These are phyloP conservation scores for Myotis findleyi DNA, from an alignment of 2,797 vertebrate genomes.

Conservation along the genomic window DNA sequence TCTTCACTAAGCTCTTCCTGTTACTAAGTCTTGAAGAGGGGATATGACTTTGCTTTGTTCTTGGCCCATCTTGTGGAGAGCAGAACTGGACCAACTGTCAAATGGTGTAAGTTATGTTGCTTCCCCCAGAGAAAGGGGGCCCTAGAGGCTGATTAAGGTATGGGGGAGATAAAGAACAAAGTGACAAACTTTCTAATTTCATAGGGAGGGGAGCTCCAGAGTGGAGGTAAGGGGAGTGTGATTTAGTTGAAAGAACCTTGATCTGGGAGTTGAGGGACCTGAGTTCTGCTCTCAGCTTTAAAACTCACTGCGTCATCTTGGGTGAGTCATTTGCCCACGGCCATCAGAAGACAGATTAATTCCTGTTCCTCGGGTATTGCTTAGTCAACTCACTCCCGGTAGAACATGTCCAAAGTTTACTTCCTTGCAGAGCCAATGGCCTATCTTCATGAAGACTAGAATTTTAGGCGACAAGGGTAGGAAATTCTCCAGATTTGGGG, in stretches of 20 bases:
- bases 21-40: neutral
- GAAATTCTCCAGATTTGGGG: neutral
- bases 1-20: neutral
- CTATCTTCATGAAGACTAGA: neutral
- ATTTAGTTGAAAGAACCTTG: slow-evolving; percentile 6
- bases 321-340: neutral
- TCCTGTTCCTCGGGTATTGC: neutral
- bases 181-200: neutral
- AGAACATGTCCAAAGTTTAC: neutral
- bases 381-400: neutral
- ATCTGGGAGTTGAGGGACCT: neutral
- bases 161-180: neutral
- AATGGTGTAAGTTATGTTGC: neutral
- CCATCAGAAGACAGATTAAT: neutral
- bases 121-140: neutral
- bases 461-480: neutral
- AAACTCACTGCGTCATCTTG: neutral
- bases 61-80: neutral
- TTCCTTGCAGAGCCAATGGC: neutral
- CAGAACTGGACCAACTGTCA: neutral
- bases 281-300: neutral
- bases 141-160: neutral
- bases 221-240: neutral
- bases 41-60: neutral
- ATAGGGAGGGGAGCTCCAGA: neutral